Evolutionary conservation across 1,140 invertebrate genomes (phyloP), one percentile per base, ranked within the genome.

Genomic region (Argopecten irradians): DNA sequence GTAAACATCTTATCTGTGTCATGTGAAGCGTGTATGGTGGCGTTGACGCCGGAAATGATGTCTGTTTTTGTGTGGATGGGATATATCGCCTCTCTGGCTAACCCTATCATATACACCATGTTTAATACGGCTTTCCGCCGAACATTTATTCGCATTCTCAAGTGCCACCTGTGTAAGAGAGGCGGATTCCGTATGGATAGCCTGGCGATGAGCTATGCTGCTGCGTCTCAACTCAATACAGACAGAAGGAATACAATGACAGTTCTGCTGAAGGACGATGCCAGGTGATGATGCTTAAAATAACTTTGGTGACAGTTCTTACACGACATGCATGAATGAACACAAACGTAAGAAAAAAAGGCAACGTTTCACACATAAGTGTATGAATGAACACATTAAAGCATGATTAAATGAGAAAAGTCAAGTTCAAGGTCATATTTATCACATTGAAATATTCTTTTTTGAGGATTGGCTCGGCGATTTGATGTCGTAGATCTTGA

Each of bases 21-120:
- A 5, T 95, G 94, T 90, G 22, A 34, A 0, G 34, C 83, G 2
- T 94, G 94, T 91, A 92, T 93, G 89, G 36, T 32, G 2, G 88
- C 91, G 28, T 85, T 94, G 8, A 93, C 92, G 0, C 87, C 91
- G 0, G 89, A 94, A 35, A 89, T 95, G 71, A 94, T 95, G 93
- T 92, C 94, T 5, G 84, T 92, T 13, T 94, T 95, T 88, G 86
- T 94, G 9, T 96, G 95, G 95, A 93, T 96, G 90, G 95, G 95
- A 33, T 96, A 95, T 83, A 86, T 93, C n/a, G 95, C 95, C 1
- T 95, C 95, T 0, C 91, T 95, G 84, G 94, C 95, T 34, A 96
- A 96, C 87, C 95, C 95, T n/a, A 94, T 96, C 88, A 95, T 96
- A 82, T 96, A 96, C 85, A 95, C 95, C 0, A 95, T 95, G 93